Percentiles rank a stretch among this genome's conserved stretches.
These are phyloP conservation scores for Drosophila nr. perissopoda DNA, from an alignment of 2,888 invertebrate species.

Conservation along the genomic window DNA sequence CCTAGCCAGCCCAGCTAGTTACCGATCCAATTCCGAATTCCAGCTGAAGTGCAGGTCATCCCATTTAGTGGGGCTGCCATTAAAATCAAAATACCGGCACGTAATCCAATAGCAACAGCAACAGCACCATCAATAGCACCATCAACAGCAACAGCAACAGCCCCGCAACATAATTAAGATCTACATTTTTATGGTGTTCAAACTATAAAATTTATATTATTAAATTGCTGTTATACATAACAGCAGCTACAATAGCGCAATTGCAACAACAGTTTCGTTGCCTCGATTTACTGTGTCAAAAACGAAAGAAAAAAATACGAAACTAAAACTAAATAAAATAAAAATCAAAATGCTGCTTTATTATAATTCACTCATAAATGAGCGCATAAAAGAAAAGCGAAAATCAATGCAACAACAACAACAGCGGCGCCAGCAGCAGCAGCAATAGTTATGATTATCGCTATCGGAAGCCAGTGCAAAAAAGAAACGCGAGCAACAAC, in stretches of 20 bases:
- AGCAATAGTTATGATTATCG: slow-evolving; percentile 50
- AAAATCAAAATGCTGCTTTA: slow-evolving; percentile 22
- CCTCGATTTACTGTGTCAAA: slow-evolving; percentile 2
- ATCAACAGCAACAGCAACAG: slow-evolving; percentile 41
- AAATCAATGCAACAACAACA: slow-evolving; percentile 52
- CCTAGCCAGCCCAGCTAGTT: slow-evolving; percentile 31
- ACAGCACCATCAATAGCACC: neutral
- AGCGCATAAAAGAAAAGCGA: slow-evolving; percentile 66
- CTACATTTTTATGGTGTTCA: slow-evolving; percentile 76
- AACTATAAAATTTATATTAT: slow-evolving; percentile 78
- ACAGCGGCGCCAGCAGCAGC: slow-evolving; percentile 3
- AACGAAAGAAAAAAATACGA: slow-evolving; percentile 13
- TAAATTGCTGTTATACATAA: slow-evolving; percentile 72
- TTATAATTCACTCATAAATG: slow-evolving; percentile 54
- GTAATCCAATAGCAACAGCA: slow-evolving; percentile 67
- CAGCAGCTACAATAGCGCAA: slow-evolving; percentile 37
- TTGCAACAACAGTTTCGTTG: slow-evolving; percentile 14
- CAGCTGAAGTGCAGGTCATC: slow-evolving; percentile 56
- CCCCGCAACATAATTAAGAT: slow-evolving; percentile 72
- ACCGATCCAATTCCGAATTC: slow-evolving; percentile 37
- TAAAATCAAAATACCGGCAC: slow-evolving; percentile 76
- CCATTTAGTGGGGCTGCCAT: slow-evolving; percentile 48
- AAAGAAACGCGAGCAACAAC: slow-evolving; percentile 28
- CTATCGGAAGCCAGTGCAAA: slow-evolving; percentile 53
- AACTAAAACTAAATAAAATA: slow-evolving; percentile 13